Base-by-base conservation (phyloP, 2,113 vertebrate species). In the Colaptes auratus region DNA sequence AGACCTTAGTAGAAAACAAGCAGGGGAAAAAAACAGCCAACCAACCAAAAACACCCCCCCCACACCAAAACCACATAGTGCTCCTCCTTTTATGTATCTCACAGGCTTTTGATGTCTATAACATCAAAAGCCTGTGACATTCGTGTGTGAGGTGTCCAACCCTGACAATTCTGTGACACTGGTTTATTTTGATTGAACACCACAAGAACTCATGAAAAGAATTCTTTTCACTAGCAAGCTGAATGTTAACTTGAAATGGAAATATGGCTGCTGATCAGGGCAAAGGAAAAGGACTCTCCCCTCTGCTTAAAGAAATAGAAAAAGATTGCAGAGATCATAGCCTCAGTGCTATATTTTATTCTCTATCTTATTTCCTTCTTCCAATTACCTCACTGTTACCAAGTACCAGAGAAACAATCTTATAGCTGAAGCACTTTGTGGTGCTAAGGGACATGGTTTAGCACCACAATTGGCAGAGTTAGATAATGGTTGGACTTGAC, bases 51-150 rank as follows among this genome's bases (percentile, higher is more conserved):
- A 39, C 39, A 39, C 11, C 39, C 39, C 39, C 39, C 20, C 48
- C 11, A 9, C 39, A 39, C 39, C 42, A 56, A 78, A 9, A 5
- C 0, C 6, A 1, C 15, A 8, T 18, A 65, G 42, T 9, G 10
- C 4, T 50, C 3, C 6, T 64, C 13, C 8, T 86, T 70, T 86
- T 75, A 61, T 70, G 21, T 36, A 53, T 39, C 42, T 5, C 24
- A 33, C 8, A 14, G 7, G 2, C 9, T 75, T 82, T 73, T 1
- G 2, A 15, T 53, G 27, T 23, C 39, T n/a, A n/a, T n/a, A n/a
- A n/a, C n/a, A n/a, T 44, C 42, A 44, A 44, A 44, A 44, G 42
- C 42, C 42, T 44, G 42, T 44, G 42, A 44, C 42, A 44, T 44
- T 15, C 5, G 5, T 44, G 42, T 44, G 42, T 44, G 42, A 44